Conservation (phyloP, 2,888 invertebrate genomes). For the Anoplius nigerrimus region DNA sequence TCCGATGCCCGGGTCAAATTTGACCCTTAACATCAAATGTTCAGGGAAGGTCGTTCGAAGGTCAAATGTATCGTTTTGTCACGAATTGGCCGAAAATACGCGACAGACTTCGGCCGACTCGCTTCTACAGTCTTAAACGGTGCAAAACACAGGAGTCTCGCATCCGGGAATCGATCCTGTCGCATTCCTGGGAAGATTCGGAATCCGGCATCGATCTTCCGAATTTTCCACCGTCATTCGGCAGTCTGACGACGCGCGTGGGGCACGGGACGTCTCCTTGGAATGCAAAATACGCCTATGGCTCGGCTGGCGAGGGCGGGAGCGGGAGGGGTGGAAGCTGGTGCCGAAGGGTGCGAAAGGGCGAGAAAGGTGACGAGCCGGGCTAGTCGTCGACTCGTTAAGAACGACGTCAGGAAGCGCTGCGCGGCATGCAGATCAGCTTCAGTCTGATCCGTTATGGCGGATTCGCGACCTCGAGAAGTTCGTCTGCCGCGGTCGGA, state of each 20-base stretch:
- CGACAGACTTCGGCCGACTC: too few species aligned
- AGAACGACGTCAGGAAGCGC: conserved; percentile 64
- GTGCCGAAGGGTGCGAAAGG: conserved; percentile 27
- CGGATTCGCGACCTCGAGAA: conserved; percentile 33
- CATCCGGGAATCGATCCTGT: neutral
- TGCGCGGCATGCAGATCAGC: conserved; percentile 68
- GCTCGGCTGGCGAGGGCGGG: conserved; percentile 42
- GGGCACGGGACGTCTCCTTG: conserved; percentile 41
- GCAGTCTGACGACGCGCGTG: conserved; percentile 32
- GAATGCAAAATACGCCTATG: conserved; percentile 63
- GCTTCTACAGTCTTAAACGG: too few species aligned
- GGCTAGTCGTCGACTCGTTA: conserved; percentile 69
- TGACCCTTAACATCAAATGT: too few species aligned
- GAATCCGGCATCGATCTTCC: neutral
- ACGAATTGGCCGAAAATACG: too few species aligned
- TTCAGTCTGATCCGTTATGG: conserved; percentile 39
- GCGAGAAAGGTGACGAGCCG: conserved; percentile 59
- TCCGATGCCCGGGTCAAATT: too few species aligned
- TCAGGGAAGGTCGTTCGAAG: too few species aligned
- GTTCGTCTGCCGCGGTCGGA: conserved; percentile 46
- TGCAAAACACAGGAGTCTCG: too few species aligned
- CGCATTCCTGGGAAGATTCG: neutral
- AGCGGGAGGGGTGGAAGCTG: neutral
- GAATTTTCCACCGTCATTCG: conserved; percentile 36
- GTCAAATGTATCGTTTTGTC: too few species aligned